These are phyloP conservation scores for Hyphantria cunea DNA, from an alignment of 1,140 invertebrate genomes.

Conservation along the genomic window DNA sequence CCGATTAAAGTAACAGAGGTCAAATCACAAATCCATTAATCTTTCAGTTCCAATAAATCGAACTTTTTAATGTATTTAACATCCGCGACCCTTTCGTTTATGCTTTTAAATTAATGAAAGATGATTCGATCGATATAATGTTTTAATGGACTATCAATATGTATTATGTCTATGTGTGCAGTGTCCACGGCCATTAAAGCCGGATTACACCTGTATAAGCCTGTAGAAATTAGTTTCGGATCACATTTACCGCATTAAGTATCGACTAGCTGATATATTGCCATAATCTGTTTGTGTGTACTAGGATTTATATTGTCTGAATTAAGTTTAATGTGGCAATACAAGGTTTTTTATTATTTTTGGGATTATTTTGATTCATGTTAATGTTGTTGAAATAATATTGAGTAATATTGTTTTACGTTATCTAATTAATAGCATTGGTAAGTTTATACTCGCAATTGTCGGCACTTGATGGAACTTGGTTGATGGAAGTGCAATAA, in stretches of 20 bases:
- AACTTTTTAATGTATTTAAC: conserved; percentile 60
- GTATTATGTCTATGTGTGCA: conserved; percentile 53
- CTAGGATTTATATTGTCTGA: conserved; percentile 25
- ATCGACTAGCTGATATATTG: conserved; percentile 32
- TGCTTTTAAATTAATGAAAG: conserved; percentile 58
- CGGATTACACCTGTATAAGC: conserved; percentile 58
- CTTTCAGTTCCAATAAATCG: conserved; percentile 58
- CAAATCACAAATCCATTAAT: conserved; percentile 41
- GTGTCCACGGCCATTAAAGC: conserved; percentile 41
- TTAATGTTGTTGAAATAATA: conserved; percentile 12
- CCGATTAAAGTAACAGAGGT: too few relatives aligned
- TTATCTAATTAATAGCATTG: too few relatives aligned
- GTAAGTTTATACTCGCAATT: too few relatives aligned
- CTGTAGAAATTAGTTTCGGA: conserved; percentile 48
- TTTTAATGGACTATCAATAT: conserved; percentile 62
- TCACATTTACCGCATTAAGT: conserved; percentile 33
- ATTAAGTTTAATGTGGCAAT: conserved; percentile 14
- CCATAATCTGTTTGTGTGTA: conserved; percentile 31
- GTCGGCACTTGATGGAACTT: too few relatives aligned
- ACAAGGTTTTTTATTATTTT: conserved; percentile 20
- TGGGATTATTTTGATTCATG: conserved; percentile 23
- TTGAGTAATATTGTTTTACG: too few relatives aligned
- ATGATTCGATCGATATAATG: conserved; percentile 53
- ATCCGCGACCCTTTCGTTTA: conserved; percentile 35
- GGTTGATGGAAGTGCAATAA: too few relatives aligned